Evolutionary conservation across 2,888 invertebrate species (phyloP), one percentile per base, ranked within the genome.

Genomic region (Oxyteleia sp.): DNA sequence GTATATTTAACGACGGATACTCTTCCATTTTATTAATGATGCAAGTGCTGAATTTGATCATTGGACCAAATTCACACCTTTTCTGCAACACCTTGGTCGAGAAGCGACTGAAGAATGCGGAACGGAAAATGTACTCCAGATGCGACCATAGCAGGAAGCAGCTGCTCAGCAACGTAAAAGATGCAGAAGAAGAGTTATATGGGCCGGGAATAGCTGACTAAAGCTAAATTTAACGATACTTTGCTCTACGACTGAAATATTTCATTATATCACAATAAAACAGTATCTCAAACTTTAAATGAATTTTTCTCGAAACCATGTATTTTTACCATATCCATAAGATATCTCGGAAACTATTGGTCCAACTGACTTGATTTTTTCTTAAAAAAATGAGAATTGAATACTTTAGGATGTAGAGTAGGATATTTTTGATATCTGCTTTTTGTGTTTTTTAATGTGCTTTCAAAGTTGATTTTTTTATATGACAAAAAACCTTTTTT

Each of bases 1-100:
- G n/a, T 10, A 51, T 61, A 38, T 68, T 81, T 35, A 81, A 61
- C 61, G 51, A 72, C 32, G 35, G 57, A 23, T 80, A 66, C 45
- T n/a, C 23, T 64, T 41, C 51, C 32, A 26, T 80, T 20, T 45
- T 79, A 32, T 53, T 43, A 53, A 79, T 79, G 43, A 63, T 79
- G 63, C 53, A 78, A 53, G 38, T 45, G 18, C 55, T 55, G 63
- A 23, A 26, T 16, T 49, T 72, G 41, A 72, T 11, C 15, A 79
- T 79, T 63, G 63, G 63, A 13, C 55, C 63, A 15, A 32, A 15
- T 35, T 41, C 43, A 8, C 38, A 63, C 55, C 15, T 38, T 35
- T 61, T 66, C 43, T 57, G 47, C 61, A 13, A 43, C 32, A 26
- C 41, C 41, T 32, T 61, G 23, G 53, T 61, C 59, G 78, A 57